Percentiles rank a stretch among this genome's conserved stretches.
These are phyloP conservation scores for Stichopus chloronotus DNA, from an alignment of 35 echinoderm and acorn worm species.

Conservation along the genomic window DNA sequence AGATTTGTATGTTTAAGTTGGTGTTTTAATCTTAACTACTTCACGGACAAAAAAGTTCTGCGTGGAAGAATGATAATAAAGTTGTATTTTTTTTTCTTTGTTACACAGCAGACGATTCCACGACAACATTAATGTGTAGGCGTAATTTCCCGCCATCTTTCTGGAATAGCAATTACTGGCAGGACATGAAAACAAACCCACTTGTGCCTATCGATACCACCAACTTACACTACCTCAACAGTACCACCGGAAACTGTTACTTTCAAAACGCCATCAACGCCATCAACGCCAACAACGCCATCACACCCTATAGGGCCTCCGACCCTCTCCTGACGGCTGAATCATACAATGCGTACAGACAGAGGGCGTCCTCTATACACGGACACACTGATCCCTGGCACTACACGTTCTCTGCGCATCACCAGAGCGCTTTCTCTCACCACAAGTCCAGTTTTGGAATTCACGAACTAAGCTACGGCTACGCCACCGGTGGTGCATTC, in stretches of 20 bases:
- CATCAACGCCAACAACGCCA: not conserved
- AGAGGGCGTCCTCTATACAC: not conserved
- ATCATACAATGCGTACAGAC: slow-evolving; percentile 58
- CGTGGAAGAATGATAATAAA: too few species aligned
- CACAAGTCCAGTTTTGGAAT: slow-evolving; percentile 59
- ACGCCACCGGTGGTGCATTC: slow-evolving; percentile 73
- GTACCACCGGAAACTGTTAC: slow-evolving; percentile 19
- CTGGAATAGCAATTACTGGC: slow-evolving; percentile 88
- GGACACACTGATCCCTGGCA: slow-evolving; percentile 63
- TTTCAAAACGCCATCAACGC: slow-evolving; percentile 40
- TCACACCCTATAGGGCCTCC: slow-evolving; percentile 11
- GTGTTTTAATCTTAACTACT: too few species aligned
- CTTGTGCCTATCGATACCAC: not conserved
- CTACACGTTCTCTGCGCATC: slow-evolving; percentile 64
- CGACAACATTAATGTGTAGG: slow-evolving; percentile 78
- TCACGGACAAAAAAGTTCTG: too few species aligned
- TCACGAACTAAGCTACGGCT: slow-evolving; percentile 85
- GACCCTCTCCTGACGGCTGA: slow-evolving; percentile 63
- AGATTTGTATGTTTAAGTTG: too few species aligned
- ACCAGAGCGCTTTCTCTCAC: slow-evolving; percentile 76
- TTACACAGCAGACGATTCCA: not conserved
- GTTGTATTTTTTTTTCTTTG: not conserved
- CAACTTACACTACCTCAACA: slow-evolving; percentile 46
- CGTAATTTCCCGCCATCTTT: slow-evolving; percentile 95
- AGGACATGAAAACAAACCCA: slow-evolving; percentile 1